These are phyloP conservation scores for Drosophila formosana DNA, from an alignment of 2,888 invertebrate species.

Conservation along the genomic window DNA sequence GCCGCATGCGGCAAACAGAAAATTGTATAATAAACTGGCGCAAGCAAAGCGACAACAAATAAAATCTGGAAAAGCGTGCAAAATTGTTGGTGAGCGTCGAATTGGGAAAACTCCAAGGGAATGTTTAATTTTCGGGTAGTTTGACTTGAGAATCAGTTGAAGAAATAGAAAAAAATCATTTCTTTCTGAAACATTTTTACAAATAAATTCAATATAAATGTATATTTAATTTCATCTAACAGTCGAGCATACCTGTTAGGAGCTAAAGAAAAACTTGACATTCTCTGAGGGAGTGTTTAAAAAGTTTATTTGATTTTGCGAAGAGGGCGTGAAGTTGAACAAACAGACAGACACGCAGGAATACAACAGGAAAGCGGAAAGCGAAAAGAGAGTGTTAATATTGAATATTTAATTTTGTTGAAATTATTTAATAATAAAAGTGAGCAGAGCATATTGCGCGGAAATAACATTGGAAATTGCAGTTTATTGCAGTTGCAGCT, in stretches of 20 bases:
- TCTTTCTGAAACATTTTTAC: too few species aligned
- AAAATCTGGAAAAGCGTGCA: background rate
- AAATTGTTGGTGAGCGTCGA: too few species aligned
- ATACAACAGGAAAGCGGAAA: background rate
- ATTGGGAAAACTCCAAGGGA: background rate
- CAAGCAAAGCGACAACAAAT: constrained; percentile 20
- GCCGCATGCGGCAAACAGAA: constrained; percentile 47
- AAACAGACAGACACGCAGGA: constrained; percentile 10
- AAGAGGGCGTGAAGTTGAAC: constrained; percentile 25
- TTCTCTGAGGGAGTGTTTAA: background rate
- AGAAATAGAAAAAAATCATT: too few species aligned
- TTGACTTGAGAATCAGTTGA: background rate
- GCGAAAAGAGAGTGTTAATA: constrained; percentile 22
- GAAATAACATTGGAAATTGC: constrained; percentile 52
- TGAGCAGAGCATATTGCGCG: constrained; percentile 40
- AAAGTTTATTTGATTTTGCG: constrained; percentile 8
- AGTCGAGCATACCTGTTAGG: background rate
- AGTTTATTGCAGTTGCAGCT: constrained; percentile 31
- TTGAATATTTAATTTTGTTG: constrained; percentile 49
- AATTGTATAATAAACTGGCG: constrained; percentile 32
- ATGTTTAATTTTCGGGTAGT: background rate
- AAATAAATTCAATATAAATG: background rate
- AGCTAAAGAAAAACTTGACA: background rate
- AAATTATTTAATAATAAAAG: constrained; percentile 56
- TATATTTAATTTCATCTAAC: background rate